phyloP scores from a whole-genome alignment of 2,113 vertebrate genomes.

The Oreotragus oreotragus region DNA sequence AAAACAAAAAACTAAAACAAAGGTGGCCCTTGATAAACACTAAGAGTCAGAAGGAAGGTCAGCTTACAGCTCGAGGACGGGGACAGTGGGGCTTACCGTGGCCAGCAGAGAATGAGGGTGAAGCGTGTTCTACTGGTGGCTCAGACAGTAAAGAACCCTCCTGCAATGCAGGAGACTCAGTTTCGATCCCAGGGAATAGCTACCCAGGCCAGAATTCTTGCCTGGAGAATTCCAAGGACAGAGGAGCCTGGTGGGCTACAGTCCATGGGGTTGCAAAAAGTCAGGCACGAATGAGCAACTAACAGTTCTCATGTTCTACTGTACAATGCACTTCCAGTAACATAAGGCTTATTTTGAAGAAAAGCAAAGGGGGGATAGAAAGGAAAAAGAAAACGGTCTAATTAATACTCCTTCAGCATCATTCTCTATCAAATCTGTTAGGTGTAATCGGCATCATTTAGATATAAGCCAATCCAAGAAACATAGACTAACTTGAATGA shows the following conservation, averaged over 20 bases:
- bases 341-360: background rate
- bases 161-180: background rate
- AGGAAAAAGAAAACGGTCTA: background rate
- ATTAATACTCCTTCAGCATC: background rate
- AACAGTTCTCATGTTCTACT: background rate
- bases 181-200: background rate
- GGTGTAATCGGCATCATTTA: background rate
- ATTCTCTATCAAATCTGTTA: background rate
- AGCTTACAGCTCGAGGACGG: background rate
- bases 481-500: background rate
- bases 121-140: background rate
- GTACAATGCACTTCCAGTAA: background rate
- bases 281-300: rapidly evolving
- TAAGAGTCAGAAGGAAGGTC: background rate
- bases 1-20: background rate
- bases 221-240: background rate
- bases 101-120: background rate
- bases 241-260: background rate
- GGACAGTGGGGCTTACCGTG: rapidly evolving
- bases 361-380: background rate
- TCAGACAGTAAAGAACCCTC: background rate
- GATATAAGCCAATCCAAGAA: background rate
- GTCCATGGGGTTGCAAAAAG: background rate
- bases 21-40: rapidly evolving
- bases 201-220: background rate